A percentile compares a stretch with the other conserved stretches of the same genome.
phyloP scores from a whole-genome alignment of 2,888 invertebrate species.

The Prionchulus punctatus region DNA sequence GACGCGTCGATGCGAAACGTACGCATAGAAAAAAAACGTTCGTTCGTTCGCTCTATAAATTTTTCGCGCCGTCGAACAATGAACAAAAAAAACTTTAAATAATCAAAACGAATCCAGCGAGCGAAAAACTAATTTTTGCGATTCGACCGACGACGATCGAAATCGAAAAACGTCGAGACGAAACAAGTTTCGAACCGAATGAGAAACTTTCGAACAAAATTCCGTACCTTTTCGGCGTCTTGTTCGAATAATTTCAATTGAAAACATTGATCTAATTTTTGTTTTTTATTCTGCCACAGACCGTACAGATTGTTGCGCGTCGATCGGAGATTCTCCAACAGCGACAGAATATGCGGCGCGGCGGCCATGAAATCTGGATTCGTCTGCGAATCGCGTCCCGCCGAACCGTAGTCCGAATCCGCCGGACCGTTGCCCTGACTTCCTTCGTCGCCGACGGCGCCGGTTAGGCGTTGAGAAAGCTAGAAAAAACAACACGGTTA shows the following conservation, averaged over 20 bases:
- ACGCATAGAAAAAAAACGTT: too few species aligned
- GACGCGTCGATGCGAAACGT: too few species aligned
- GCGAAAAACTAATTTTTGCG: too few species aligned
- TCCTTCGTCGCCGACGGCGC: background rate
- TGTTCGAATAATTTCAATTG: conserved; percentile 86
- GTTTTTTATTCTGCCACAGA: conserved; percentile 83
- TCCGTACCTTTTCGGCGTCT: conserved; percentile 76
- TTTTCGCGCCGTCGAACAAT: too few species aligned
- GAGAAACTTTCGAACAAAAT: too few species aligned
- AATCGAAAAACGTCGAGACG: too few species aligned
- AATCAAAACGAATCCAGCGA: too few species aligned
- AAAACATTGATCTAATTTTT: conserved; percentile 85
- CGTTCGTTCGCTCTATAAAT: too few species aligned
- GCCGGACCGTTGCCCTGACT: background rate
- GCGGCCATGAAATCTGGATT: conserved; percentile 48
- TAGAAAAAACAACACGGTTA: conserved; percentile 6
- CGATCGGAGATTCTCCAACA: conserved; percentile 40
- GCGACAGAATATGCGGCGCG: conserved; percentile 32
- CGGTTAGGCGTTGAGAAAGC: conserved; percentile 11
- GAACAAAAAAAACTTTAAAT: too few species aligned
- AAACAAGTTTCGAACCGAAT: too few species aligned
- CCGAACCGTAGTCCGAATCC: conserved; percentile 13
- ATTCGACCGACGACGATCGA: too few species aligned
- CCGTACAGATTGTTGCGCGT: conserved; percentile 65
- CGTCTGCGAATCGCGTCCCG: conserved; percentile 23